Conservation (phyloP, 2,888 invertebrate genomes). For the Hermaeophaga mercurialis region DNA sequence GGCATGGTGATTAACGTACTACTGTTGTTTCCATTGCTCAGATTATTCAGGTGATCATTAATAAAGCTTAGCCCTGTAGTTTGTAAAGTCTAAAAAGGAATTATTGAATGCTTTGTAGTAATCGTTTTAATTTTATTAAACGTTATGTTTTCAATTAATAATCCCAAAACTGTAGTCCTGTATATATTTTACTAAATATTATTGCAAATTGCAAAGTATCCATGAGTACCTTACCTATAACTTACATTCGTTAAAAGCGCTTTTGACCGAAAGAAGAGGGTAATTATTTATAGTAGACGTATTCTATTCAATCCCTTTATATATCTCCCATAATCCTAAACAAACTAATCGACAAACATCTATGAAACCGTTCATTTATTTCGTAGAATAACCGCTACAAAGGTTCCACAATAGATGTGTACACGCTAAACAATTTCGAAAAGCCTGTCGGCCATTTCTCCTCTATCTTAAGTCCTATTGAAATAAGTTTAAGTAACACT, state of each 20-base stretch:
- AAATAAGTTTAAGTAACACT: constrained; percentile 31
- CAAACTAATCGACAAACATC: constrained; percentile 18
- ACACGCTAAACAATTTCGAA: constrained; percentile 29
- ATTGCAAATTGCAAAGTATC: too few species aligned
- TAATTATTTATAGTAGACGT: constrained; percentile 13
- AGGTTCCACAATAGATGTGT: constrained; percentile 31
- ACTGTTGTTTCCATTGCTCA: neutral
- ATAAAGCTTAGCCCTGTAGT: neutral
- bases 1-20: constrained; percentile 20
- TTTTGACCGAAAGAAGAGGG: neutral
- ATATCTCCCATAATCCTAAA: constrained; percentile 14
- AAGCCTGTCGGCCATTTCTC: constrained; percentile 28
- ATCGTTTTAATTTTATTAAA: too few species aligned
- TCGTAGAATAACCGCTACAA: constrained; percentile 6
- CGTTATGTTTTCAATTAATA: too few species aligned
- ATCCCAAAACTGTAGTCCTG: too few species aligned
- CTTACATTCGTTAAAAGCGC: neutral
- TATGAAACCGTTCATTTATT: constrained; percentile 16
- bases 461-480: constrained; percentile 29
- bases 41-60: constrained; percentile 3
- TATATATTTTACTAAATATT: too few species aligned
- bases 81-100: neutral
- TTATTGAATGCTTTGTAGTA: too few species aligned
- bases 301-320: constrained; percentile 9
- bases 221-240: neutral